Evolutionary conservation across 2,888 invertebrate species (phyloP).

Genomic region (Drosophila rubida): DNA sequence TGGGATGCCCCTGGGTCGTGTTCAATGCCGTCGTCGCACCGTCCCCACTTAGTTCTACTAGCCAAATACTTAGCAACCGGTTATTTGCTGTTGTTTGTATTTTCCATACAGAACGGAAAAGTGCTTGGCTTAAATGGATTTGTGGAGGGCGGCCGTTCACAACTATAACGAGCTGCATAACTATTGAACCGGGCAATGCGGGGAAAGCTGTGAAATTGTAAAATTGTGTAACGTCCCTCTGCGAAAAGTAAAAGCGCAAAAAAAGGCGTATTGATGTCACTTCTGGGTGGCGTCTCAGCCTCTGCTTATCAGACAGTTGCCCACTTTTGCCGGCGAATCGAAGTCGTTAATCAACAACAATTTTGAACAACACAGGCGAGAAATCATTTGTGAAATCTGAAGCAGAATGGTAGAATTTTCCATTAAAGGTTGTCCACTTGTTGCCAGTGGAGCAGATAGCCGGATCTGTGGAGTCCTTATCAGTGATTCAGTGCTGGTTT

Average conservation of each 20-base stretch:
- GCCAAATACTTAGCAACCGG: conserved; percentile 43
- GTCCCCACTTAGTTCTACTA: conserved; percentile 52
- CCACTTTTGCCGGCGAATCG: conserved; percentile 22
- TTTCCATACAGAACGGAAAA: conserved; percentile 17
- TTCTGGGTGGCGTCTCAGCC: not conserved
- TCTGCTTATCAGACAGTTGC: conserved; percentile 3
- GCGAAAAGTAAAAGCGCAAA: conserved; percentile 2
- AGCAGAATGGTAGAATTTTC: conserved; percentile 25
- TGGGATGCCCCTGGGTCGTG: conserved; percentile 43
- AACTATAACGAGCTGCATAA: conserved; percentile 12
- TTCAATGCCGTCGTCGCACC: conserved; percentile 14
- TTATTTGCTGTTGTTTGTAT: conserved; percentile 6
- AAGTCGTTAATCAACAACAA: conserved; percentile 34
- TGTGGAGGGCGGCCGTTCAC: conserved; percentile 15
- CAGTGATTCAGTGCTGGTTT: conserved; percentile 7
- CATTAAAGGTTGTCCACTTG: conserved; percentile 21
- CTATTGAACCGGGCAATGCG: not conserved
- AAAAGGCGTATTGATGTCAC: not conserved
- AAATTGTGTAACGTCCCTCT: conserved; percentile 9
- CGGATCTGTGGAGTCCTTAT: conserved; percentile 39
- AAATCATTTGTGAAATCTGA: conserved; percentile 1
- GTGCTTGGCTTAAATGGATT: conserved; percentile 24
- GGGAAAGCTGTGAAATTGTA: conserved; percentile 7
- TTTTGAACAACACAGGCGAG: conserved; percentile 23
- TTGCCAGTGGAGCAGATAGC: conserved; percentile 22